Percentiles rank a stretch among this genome's conserved stretches.
These are phyloP conservation scores for Drosophila tripunctata DNA, from an alignment of 2,888 invertebrate genomes.

Conservation along the genomic window DNA sequence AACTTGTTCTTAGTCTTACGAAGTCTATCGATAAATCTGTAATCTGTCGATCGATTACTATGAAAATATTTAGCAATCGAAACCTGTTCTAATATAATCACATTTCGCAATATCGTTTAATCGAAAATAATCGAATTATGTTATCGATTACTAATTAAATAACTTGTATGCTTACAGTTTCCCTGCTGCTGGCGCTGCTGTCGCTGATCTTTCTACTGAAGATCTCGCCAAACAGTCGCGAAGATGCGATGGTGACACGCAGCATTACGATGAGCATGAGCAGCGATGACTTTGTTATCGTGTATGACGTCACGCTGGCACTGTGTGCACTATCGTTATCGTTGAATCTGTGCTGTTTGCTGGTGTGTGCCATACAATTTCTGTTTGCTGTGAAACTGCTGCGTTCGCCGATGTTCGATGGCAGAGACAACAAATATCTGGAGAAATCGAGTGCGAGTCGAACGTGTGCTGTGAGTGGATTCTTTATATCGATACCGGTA, in stretches of 20 bases:
- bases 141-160: neutral
- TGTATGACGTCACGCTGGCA: conserved; percentile 96
- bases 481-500: conserved; percentile 97
- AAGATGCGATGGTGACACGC: conserved; percentile 82
- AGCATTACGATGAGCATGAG: conserved; percentile 85
- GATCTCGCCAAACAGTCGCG: conserved; percentile 88
- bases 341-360: conserved; percentile 94
- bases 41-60: no score
- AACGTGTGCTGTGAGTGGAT: conserved; percentile 95
- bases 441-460: conserved; percentile 95
- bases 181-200: conserved; percentile 91
- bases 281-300: conserved; percentile 93
- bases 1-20: no score
- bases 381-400: conserved; percentile 96
- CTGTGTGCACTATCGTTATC: conserved; percentile 94
- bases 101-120: no score
- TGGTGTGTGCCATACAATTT: conserved; percentile 97
- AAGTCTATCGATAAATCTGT: no score
- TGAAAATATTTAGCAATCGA: no score
- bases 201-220: conserved; percentile 93
- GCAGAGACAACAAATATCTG: conserved; percentile 94
- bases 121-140: no score
- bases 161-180: conserved; percentile 85
- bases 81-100: no score
- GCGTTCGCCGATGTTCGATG: conserved; percentile 91